A percentile compares a stretch with the other conserved stretches of the same genome.
These are phyloP conservation scores for Rhodophaea formosa DNA, from an alignment of 2,888 invertebrate genomes.

Conservation along the genomic window DNA sequence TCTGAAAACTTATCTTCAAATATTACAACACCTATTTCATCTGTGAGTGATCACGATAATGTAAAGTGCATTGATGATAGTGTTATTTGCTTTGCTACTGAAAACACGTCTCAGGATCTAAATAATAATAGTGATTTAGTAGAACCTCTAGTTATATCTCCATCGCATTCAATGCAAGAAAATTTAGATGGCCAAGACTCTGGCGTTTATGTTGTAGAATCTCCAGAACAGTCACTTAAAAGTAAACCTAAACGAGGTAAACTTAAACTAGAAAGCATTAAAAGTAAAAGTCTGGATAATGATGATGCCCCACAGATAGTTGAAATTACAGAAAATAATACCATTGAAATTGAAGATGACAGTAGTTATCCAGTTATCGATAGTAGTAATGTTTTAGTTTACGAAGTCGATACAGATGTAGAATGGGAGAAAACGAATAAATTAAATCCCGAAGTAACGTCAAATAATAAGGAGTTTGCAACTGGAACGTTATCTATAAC, in stretches of 20 bases:
- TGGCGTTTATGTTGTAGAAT: conserved; percentile 63
- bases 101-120: conserved; percentile 37
- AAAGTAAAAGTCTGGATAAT: conserved; percentile 76
- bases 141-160: conserved; percentile 21
- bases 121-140: conserved; percentile 46
- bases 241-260: conserved; percentile 35
- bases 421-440: conserved; percentile 81
- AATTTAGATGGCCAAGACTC: conserved; percentile 22
- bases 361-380: conserved; percentile 59
- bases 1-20: conserved; percentile 16
- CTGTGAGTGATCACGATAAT: conserved; percentile 7
- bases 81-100: conserved; percentile 4
- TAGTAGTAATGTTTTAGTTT: conserved; percentile 77
- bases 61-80: background rate
- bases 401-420: conserved; percentile 84
- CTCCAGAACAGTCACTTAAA: conserved; percentile 59
- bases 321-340: conserved; percentile 60
- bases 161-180: conserved; percentile 13
- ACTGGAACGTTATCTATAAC: conserved; percentile 63
- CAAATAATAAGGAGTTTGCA: conserved; percentile 46
- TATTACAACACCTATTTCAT: background rate
- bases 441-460: conserved; percentile 42
- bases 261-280: conserved; percentile 51
- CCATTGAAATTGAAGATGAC: conserved; percentile 41
- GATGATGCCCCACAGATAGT: conserved; percentile 69